Percentiles rank a stretch among this genome's conserved stretches.
phyloP scores from a whole-genome alignment of 2,113 vertebrate genomes.

The Albula glossodonta region DNA sequence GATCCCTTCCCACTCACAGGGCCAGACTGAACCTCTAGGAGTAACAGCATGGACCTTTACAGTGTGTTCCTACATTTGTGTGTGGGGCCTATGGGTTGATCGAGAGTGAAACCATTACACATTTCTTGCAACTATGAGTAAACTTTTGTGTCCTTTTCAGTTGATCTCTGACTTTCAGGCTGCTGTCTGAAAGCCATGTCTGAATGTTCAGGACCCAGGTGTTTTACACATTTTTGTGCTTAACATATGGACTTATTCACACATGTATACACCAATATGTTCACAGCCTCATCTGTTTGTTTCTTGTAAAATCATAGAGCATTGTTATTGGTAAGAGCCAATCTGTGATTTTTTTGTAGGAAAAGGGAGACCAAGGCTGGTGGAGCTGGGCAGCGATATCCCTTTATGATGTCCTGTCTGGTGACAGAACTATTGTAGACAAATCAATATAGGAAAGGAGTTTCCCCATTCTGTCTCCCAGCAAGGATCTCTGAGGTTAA shows the following conservation, averaged over 20 bases:
- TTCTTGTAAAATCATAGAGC: neutral
- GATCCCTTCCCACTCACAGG: neutral
- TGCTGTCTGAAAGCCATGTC: neutral
- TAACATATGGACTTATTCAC: neutral
- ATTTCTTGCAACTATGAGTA: neutral
- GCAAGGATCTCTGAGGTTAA: neutral
- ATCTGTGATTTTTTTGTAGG: neutral
- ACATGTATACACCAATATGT: neutral
- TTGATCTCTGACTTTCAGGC: neutral
- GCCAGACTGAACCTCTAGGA: neutral
- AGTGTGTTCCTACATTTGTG: neutral
- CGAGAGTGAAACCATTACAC: neutral
- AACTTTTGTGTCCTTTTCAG: neutral
- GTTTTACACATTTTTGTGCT: neutral
- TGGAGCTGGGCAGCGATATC: neutral
- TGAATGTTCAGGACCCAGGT: neutral
- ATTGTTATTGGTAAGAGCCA: neutral
- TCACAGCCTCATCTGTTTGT: neutral
- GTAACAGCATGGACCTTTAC: neutral
- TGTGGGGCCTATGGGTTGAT: neutral
- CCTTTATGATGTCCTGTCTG: neutral
- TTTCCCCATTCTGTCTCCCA: neutral
- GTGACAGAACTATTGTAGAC: constrained; percentile 1
- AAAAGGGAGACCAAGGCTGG: neutral
- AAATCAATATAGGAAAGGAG: constrained; percentile 1